Base-by-base conservation (phyloP, 1,140 invertebrate species). In the Lasioglossum albipes region DNA sequence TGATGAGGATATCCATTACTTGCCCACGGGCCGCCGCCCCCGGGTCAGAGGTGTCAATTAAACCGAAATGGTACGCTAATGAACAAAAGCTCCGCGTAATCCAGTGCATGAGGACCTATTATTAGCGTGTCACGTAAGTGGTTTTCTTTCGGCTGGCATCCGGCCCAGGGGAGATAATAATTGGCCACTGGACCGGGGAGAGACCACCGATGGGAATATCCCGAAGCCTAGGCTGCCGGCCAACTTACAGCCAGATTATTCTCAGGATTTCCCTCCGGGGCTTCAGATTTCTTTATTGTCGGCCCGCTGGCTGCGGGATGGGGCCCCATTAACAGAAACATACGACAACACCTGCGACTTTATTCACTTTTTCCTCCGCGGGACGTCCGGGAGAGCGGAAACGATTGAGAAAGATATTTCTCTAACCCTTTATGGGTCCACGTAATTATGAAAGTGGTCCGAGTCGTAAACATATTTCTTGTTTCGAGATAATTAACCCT, bases 21-120 rank as follows among this genome's bases (percentile, higher is more conserved):
- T 69, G 70, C 36, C 77, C 62, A 79, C 27, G 70, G 36, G 49
- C 41, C 27, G 22, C 82, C 82, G 79, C 69, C 75, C 80, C 75
- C 77, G 81, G 87, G 87, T 91, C 90, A 90, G 82, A 91, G 90
- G 90, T 90, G 89, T 91, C 90, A 91, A 91, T 91, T 92, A 91
- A 90, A 91, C 84, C 81, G 85, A 91, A 90, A 91, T 91, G 88
- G 89, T 86, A 74, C 83, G 85, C 85, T 92, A 91, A 91, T 92
- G 90, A 91, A 90, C 91, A 89, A 91, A 91, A 91, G 90, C 87
- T 75, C 45, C 73, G 86, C 86, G 89, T 91, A 91, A 91, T 91
- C 88, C 88, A 79, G 87, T 89, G 81, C 85, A 80, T 81, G 62
- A 70, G 66, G 79, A 82, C 78, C 88, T 86, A 90, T 91, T 91